Evolutionary conservation across 1,140 invertebrate species (phyloP).

Genomic region (Saxidomus purpurata): DNA sequence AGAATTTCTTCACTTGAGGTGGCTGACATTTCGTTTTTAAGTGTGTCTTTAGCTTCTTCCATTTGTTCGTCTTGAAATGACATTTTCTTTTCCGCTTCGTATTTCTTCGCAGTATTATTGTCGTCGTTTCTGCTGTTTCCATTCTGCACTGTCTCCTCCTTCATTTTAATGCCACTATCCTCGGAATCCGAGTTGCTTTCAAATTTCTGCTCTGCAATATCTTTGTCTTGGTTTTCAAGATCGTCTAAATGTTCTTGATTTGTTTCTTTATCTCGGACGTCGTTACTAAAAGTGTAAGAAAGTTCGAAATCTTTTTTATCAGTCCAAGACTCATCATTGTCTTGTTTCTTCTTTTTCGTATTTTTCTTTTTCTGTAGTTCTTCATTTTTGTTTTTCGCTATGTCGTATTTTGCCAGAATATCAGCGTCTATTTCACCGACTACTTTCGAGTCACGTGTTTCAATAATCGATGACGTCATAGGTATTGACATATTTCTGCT

Average conservation of each 20-base stretch:
- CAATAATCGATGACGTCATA: neutral
- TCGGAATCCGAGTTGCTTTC: neutral
- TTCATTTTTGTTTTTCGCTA: neutral
- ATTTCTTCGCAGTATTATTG: neutral
- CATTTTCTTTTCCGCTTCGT: neutral
- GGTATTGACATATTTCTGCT: neutral
- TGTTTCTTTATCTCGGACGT: neutral
- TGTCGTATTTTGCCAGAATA: neutral
- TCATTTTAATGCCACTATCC: slow-evolving; percentile 31
- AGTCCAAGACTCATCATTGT: slow-evolving; percentile 8
- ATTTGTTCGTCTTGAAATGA: neutral
- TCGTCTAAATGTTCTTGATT: neutral
- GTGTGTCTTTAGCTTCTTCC: neutral
- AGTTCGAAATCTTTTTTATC: slow-evolving; percentile 27
- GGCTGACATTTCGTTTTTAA: neutral
- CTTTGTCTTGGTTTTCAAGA: neutral
- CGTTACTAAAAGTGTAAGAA: neutral
- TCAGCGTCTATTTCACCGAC: neutral
- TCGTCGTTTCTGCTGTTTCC: neutral
- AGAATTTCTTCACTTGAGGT: neutral
- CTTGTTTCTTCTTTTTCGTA: neutral
- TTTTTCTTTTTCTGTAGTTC: neutral
- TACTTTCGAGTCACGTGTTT: neutral
- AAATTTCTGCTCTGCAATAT: neutral
- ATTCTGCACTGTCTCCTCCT: neutral